Evolutionary conservation across 2,797 vertebrate genomes (phyloP).

Genomic region (Loriculus beryllinus): DNA sequence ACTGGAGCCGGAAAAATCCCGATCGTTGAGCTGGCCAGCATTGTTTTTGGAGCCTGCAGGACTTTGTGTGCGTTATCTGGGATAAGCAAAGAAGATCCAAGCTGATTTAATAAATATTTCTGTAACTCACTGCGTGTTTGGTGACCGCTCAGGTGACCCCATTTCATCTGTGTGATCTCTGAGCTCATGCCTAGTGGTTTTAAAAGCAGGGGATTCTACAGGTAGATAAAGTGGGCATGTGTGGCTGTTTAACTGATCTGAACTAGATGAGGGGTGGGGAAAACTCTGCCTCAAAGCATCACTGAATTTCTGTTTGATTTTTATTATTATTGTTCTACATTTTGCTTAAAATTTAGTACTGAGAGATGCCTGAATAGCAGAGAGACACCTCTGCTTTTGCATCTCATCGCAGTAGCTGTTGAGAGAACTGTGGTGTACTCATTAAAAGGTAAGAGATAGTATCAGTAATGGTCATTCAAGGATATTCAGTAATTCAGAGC

Average conservation of each 20-base stretch:
- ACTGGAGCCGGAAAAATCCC: background rate
- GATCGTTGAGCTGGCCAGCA: fast-evolving
- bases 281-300: background rate
- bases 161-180: background rate
- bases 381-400: background rate
- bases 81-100: background rate
- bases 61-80: fast-evolving
- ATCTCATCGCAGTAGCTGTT: background rate
- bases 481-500: background rate
- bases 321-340: background rate
- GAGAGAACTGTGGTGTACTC: background rate
- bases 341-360: background rate
- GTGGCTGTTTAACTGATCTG: background rate
- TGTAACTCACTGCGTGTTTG: background rate
- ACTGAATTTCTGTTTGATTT: background rate
- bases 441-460: background rate
- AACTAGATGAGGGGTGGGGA: fast-evolving
- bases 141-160: fast-evolving
- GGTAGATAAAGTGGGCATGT: background rate
- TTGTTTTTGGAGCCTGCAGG: background rate
- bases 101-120: background rate
- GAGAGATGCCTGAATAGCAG: background rate
- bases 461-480: background rate
- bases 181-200: background rate
- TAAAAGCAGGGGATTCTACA: background rate